These are phyloP conservation scores for Peribatodes rhomboidaria DNA, from an alignment of 2,888 invertebrate genomes.

Conservation along the genomic window DNA sequence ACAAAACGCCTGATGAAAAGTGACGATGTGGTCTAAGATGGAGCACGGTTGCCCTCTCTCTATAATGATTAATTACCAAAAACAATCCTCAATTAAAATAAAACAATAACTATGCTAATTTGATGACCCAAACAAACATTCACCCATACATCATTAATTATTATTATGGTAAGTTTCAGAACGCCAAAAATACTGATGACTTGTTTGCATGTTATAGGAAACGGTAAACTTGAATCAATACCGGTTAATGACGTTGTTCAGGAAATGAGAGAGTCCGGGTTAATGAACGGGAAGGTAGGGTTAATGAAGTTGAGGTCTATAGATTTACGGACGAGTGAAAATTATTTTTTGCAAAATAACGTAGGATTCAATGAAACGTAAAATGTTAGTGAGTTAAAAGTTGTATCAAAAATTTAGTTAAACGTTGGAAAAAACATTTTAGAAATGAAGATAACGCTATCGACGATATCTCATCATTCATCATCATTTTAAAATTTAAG, in stretches of 20 bases:
- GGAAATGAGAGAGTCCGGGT: constrained; percentile 26
- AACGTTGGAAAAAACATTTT: too few species aligned
- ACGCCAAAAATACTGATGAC: constrained; percentile 16
- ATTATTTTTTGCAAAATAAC: too few species aligned
- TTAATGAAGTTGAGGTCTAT: neutral
- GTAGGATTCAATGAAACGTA: too few species aligned
- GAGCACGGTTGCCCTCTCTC: too few species aligned
- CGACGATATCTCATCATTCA: too few species aligned
- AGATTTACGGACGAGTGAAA: too few species aligned
- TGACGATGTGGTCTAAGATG: too few species aligned
- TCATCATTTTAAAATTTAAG: too few species aligned
- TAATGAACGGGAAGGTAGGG: constrained; percentile 21
- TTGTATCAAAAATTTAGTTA: too few species aligned
- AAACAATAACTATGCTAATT: neutral
- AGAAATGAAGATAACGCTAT: too few species aligned
- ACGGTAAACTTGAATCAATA: constrained; percentile 37
- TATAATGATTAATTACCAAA: neutral
- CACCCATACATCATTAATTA: neutral
- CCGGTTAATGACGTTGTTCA: constrained; percentile 35
- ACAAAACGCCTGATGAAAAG: too few species aligned
- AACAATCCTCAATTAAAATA: neutral
- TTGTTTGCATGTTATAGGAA: constrained; percentile 30
- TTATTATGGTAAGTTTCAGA: neutral
- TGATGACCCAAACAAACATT: neutral
- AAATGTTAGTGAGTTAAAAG: too few species aligned